These are phyloP conservation scores for Ichneumoninae sp. DNA, from an alignment of 2,888 invertebrate genomes.

Conservation along the genomic window DNA sequence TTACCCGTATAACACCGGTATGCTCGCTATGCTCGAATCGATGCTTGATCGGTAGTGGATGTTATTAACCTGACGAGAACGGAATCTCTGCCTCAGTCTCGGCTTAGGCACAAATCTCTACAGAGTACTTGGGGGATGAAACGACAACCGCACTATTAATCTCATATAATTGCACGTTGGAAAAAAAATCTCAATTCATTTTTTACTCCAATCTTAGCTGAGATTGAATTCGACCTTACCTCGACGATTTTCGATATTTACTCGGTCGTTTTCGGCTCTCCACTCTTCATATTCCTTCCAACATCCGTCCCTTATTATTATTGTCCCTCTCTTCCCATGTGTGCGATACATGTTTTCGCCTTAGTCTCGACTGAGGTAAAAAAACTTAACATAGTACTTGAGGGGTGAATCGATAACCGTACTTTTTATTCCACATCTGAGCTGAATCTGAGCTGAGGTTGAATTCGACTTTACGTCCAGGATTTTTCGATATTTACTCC, in stretches of 20 bases:
- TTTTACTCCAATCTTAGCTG: neutral
- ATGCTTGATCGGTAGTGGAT: slow-evolving; percentile 17
- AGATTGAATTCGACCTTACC: neutral
- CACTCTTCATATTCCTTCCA: slow-evolving; percentile 2
- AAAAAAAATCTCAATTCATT: neutral
- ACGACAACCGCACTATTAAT: neutral
- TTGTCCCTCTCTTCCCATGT: slow-evolving; percentile 41
- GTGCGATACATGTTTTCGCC: slow-evolving; percentile 37
- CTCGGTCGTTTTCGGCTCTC: neutral
- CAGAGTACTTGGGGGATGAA: neutral
- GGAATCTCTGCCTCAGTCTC: slow-evolving; percentile 43
- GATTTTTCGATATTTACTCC: too few relatives aligned
- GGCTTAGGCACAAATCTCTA: neutral
- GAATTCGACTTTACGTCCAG: too few relatives aligned
- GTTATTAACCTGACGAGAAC: slow-evolving; percentile 24
- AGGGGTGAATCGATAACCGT: too few relatives aligned
- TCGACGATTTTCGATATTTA: neutral
- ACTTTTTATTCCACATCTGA: too few relatives aligned
- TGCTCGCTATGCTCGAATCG: slow-evolving; percentile 38
- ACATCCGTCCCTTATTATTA: slow-evolving; percentile 50
- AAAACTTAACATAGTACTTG: neutral
- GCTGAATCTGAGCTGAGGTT: too few relatives aligned
- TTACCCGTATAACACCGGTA: neutral
- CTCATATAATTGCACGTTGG: neutral
- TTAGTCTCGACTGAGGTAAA: neutral